Conservation (phyloP, 2,797 vertebrate genomes). For the Tangara arthus region DNA sequence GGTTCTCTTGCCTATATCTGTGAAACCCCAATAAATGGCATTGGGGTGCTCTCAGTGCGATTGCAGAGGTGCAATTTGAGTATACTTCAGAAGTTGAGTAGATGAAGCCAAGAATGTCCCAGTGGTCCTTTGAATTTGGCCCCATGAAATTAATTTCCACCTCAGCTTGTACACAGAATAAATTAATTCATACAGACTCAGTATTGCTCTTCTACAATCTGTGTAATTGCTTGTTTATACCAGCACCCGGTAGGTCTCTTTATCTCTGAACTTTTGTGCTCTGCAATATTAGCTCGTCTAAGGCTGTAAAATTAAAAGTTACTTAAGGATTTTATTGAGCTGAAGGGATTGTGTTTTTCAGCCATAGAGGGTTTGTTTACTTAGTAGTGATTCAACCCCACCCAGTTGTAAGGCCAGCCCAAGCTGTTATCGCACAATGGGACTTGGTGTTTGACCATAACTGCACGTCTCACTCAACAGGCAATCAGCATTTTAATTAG, state of each 20-base stretch:
- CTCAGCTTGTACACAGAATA: slow-evolving; percentile 65
- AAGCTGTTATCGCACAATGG: slow-evolving; percentile 78
- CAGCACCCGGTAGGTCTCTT: slow-evolving; percentile 63
- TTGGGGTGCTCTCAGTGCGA: slow-evolving; percentile 9
- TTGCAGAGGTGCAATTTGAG: slow-evolving; percentile 47
- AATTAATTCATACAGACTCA: slow-evolving; percentile 63
- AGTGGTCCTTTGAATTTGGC: slow-evolving; percentile 66
- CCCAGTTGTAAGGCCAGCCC: slow-evolving; percentile 79
- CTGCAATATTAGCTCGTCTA: slow-evolving; percentile 64
- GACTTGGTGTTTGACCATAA: slow-evolving; percentile 81
- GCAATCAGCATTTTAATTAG: slow-evolving; percentile 86
- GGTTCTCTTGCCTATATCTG: background rate
- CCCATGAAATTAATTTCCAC: slow-evolving; percentile 72
- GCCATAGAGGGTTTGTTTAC: slow-evolving; percentile 68
- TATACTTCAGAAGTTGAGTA: slow-evolving; percentile 55
- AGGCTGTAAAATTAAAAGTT: slow-evolving; percentile 72
- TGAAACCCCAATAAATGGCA: background rate
- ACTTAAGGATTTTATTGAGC: slow-evolving; percentile 72
- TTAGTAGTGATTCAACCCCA: slow-evolving; percentile 63
- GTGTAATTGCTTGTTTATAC: slow-evolving; percentile 73
- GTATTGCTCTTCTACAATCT: slow-evolving; percentile 61
- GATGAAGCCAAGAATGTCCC: slow-evolving; percentile 62
- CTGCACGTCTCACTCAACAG: slow-evolving; percentile 81
- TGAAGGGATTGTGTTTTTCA: slow-evolving; percentile 66
- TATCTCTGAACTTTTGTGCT: slow-evolving; percentile 68